Evolutionary conservation across 2,888 invertebrate species (phyloP).

Genomic region (Macroteleia sp.): DNA sequence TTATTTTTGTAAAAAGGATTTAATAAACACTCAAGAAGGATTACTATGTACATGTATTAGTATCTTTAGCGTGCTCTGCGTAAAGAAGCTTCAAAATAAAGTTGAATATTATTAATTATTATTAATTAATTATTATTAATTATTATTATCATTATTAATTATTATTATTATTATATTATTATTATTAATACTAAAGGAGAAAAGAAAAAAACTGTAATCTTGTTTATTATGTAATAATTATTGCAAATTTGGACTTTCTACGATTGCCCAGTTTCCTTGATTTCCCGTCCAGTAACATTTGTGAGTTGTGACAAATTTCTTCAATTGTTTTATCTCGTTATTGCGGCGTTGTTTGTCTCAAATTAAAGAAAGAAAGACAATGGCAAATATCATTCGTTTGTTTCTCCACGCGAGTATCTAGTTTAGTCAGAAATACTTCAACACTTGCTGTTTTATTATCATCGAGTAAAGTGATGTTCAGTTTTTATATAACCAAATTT

Average conservation of each 20-base stretch:
- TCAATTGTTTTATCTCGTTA: constrained; percentile 43
- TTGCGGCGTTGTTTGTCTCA: constrained; percentile 32
- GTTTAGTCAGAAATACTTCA: constrained; percentile 58
- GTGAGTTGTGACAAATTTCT: constrained; percentile 29
- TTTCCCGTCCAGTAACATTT: constrained; percentile 52
- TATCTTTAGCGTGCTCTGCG: constrained; percentile 80
- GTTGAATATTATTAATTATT: constrained; percentile 78
- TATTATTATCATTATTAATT: constrained; percentile 71
- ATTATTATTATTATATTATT: neutral
- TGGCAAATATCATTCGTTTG: constrained; percentile 4
- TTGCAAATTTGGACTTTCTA: constrained; percentile 68
- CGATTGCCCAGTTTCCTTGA: constrained; percentile 50
- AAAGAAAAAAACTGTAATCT: constrained; percentile 77
- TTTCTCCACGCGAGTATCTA: constrained; percentile 40
- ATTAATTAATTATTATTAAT: constrained; percentile 41
- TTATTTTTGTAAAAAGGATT: constrained; percentile 81
- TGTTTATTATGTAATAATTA: constrained; percentile 80
- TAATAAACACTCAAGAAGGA: constrained; percentile 43
- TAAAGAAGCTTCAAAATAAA: constrained; percentile 80
- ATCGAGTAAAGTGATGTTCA: constrained; percentile 3
- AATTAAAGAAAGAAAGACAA: constrained; percentile 17
- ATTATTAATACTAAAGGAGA: constrained; percentile 10
- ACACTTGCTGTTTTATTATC: neutral
- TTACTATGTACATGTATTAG: constrained; percentile 59
- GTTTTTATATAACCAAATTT: too few species aligned